These are phyloP conservation scores for Leuciscus waleckii DNA, from an alignment of 2,797 vertebrate genomes.

Conservation along the genomic window DNA sequence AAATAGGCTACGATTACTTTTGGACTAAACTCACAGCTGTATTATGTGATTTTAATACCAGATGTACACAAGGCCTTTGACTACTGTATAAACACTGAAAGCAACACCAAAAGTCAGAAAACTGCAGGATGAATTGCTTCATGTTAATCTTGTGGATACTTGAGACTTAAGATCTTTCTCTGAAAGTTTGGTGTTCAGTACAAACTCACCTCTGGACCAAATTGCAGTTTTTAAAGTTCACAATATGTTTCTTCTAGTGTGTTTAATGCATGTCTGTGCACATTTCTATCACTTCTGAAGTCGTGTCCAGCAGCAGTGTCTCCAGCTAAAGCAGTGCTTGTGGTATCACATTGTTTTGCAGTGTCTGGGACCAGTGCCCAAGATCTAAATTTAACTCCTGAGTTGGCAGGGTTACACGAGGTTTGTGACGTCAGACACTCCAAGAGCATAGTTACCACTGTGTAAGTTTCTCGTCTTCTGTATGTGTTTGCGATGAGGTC, in stretches of 20 bases:
- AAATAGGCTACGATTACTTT: not conserved
- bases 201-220: not conserved
- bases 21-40: not conserved
- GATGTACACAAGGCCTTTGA: not conserved
- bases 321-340: slow-evolving; percentile 64
- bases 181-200: not conserved
- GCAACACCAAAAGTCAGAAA: not conserved
- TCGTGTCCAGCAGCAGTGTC: slow-evolving; percentile 24
- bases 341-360: slow-evolving; percentile 76
- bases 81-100: not conserved
- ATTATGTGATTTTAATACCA: not conserved
- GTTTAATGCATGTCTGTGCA: slow-evolving; percentile 27
- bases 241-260: not conserved
- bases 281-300: slow-evolving; percentile 32
- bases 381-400: slow-evolving; percentile 79
- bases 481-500: slow-evolving; percentile 20
- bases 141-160: not conserved
- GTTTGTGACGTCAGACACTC: slow-evolving; percentile 61
- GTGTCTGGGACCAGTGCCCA: slow-evolving; percentile 75
- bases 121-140: not conserved
- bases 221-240: slow-evolving; percentile 4
- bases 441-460: slow-evolving; percentile 56
- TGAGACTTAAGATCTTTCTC: not conserved
- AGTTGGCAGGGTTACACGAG: slow-evolving; percentile 68
- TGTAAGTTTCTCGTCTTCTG: slow-evolving; percentile 52